Conservation (phyloP, 2,888 invertebrate species). For the Cantharis nigra region DNA sequence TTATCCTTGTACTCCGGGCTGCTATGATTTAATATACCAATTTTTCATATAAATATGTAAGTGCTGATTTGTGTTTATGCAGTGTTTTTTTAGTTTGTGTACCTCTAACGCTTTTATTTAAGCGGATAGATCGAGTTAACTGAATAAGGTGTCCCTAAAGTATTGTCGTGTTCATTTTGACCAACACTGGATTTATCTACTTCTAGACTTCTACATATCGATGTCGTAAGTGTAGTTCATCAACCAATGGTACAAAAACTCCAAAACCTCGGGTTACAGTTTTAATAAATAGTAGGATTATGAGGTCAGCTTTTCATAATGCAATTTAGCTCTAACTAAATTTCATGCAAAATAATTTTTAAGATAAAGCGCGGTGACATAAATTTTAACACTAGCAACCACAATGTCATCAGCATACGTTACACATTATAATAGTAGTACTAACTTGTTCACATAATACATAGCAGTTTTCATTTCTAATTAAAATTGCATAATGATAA, state of each 20-base stretch:
- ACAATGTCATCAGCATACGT: background rate
- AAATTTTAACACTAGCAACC: background rate
- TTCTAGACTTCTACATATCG: too few relatives aligned
- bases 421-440: background rate
- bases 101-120: too few relatives aligned
- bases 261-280: background rate
- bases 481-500: background rate
- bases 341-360: background rate
- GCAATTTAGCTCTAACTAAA: background rate
- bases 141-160: too few relatives aligned
- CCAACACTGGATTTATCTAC: too few relatives aligned
- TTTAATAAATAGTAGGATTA: background rate
- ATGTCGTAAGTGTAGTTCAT: background rate
- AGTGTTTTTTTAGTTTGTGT: too few relatives aligned
- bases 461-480: background rate
- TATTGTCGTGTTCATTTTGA: too few relatives aligned
- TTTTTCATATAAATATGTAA: too few relatives aligned
- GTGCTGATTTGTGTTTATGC: too few relatives aligned
- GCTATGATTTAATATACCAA: too few relatives aligned
- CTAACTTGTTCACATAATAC: background rate
- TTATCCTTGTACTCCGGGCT: too few relatives aligned
- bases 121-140: too few relatives aligned
- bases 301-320: background rate
- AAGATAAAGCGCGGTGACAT: background rate
- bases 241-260: background rate